phyloP scores from a whole-genome alignment of 2,888 invertebrate species.

The Eurytoma californica region DNA sequence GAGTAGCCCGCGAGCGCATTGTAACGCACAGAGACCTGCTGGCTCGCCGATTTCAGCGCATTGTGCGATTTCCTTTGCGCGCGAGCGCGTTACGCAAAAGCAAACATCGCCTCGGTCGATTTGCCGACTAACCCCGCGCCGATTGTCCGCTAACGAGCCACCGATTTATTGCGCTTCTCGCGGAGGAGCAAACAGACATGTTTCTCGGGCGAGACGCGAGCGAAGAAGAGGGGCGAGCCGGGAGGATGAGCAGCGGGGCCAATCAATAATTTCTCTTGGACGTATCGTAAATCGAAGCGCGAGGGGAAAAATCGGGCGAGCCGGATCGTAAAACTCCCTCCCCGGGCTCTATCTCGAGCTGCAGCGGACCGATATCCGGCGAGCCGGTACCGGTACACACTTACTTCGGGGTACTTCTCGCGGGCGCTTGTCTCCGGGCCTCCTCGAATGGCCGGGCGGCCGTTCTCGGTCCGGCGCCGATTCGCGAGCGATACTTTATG shows the following conservation, averaged over 20 bases:
- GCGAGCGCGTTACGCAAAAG: conserved; percentile 34
- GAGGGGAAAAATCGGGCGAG: conserved; percentile 58
- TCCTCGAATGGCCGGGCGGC: background rate
- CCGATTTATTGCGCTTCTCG: background rate
- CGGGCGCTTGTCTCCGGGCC: background rate
- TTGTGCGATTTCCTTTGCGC: background rate
- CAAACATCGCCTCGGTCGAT: conserved; percentile 9
- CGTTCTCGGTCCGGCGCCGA: background rate
- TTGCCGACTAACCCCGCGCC: background rate
- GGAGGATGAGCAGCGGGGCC: background rate
- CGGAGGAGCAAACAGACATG: conserved; percentile 20
- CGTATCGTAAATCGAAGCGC: conserved; percentile 52
- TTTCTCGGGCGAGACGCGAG: conserved; percentile 55
- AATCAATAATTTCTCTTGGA: conserved; percentile 53
- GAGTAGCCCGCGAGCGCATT: background rate
- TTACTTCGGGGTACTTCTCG: conserved; percentile 5
- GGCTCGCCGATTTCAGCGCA: background rate
- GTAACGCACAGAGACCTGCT: conserved; percentile 5
- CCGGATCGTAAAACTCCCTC: conserved; percentile 66
- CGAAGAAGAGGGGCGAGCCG: conserved; percentile 12
- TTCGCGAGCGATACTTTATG: conserved; percentile 7
- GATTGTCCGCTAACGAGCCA: conserved; percentile 28
- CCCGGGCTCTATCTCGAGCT: conserved; percentile 19
- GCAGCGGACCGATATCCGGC: background rate
- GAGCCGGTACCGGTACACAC: conserved; percentile 3